These are phyloP conservation scores for Notodonta ziczac DNA, from an alignment of 2,888 invertebrate genomes.

Conservation along the genomic window DNA sequence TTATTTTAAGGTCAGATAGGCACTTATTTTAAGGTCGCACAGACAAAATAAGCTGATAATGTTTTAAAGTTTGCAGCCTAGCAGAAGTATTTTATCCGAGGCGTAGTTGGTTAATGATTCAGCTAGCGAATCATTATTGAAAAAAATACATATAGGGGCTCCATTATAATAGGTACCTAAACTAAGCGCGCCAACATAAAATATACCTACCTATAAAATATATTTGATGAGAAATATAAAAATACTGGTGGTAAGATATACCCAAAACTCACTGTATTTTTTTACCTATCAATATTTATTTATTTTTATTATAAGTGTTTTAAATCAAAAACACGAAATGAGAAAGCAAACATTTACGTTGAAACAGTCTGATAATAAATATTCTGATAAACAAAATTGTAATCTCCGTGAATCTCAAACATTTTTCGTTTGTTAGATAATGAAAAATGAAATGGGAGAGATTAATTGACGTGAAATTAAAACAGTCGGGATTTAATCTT, in stretches of 20 bases:
- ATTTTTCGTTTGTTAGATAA: slow-evolving; percentile 45
- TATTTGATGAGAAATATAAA: no score
- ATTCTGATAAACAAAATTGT: slow-evolving; percentile 11
- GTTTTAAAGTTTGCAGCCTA: background rate
- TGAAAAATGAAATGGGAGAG: slow-evolving; percentile 59
- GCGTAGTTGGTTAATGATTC: no score
- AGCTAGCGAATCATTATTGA: no score
- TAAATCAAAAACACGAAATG: background rate
- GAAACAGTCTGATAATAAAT: slow-evolving; percentile 8
- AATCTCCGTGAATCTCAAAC: slow-evolving; percentile 16
- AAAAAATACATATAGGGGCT: no score
- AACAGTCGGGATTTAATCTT: slow-evolving; percentile 58
- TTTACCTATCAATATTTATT: no score
- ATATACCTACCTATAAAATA: no score
- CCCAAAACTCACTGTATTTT: no score
- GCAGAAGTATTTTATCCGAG: no score
- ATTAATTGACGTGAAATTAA: slow-evolving; percentile 70
- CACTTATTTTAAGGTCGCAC: background rate
- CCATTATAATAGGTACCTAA: no score
- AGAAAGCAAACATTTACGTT: background rate
- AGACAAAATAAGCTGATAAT: background rate
- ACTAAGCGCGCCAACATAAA: no score
- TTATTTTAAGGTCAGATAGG: background rate
- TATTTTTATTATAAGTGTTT: no score
- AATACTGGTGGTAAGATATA: no score